Conservation (phyloP, 1,140 invertebrate species). For the Ostrea edulis region DNA sequence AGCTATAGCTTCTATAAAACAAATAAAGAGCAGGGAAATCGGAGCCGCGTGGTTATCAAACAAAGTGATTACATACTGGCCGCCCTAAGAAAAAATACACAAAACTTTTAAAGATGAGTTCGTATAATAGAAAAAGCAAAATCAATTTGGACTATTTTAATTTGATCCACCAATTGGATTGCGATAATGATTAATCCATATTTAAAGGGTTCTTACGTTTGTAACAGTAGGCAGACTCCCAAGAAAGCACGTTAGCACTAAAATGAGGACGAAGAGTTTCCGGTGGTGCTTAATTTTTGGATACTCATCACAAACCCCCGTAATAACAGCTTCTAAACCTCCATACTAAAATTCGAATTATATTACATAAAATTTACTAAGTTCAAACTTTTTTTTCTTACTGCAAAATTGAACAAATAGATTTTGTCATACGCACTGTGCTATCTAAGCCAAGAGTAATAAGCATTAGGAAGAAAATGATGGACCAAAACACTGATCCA, state of each 20-base stretch:
- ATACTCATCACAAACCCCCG: conserved; percentile 87
- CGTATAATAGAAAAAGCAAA: neutral
- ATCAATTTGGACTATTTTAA: neutral
- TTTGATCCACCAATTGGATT: neutral
- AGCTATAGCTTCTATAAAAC: conserved; percentile 91
- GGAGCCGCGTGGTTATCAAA: conserved; percentile 92
- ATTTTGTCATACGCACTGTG: conserved; percentile 73
- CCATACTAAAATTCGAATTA: conserved; percentile 81
- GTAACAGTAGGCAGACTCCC: conserved; percentile 94
- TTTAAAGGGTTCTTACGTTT: conserved; percentile 83
- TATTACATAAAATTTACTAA: neutral
- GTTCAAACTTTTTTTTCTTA: too few relatives aligned
- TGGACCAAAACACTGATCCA: conserved; percentile 95
- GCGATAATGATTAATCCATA: neutral
- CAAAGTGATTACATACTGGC: conserved; percentile 91
- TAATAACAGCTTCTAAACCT: conserved; percentile 87
- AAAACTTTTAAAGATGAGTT: neutral
- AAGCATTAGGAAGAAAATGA: conserved; percentile 98
- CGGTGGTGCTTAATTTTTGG: conserved; percentile 84
- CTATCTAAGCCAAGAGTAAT: conserved; percentile 91
- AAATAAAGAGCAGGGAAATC: conserved; percentile 91
- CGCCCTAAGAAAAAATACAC: conserved; percentile 84
- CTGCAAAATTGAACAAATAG: too few relatives aligned
- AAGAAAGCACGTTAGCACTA: conserved; percentile 90
- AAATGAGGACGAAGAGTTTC: conserved; percentile 84